Evolutionary conservation across 1,140 invertebrate genomes (phyloP), one percentile per base, ranked within the genome.

Genomic region (Sitobion miscanthi): DNA sequence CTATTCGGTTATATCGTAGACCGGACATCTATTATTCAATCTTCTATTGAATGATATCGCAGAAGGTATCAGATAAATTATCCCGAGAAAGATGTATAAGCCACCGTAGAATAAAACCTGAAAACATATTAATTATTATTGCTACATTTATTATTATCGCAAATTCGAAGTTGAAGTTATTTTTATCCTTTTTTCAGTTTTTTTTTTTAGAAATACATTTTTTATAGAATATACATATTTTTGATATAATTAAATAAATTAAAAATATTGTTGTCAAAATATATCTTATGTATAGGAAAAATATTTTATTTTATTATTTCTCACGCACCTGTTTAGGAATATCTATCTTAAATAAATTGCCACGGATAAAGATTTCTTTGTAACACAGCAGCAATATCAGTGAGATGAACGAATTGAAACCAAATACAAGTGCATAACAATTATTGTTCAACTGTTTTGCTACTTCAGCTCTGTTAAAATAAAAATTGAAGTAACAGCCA

Each of bases 371-470:
- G 17, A 42, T 14, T 47, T 85, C 91, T 42, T 45, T 93, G 25
- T 85, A 85, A n/a, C n/a, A 93, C 38, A 93, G 2, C 30, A 93
- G 7, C 14, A 93, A 6, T 6, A 93, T 23, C 38, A 93, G 35
- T 3, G 91, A 93, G 0, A 86, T 14, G 25, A 93, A 86, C 3
- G 91, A 57, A 30, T 93, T 93, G 35, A 93, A 93, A 42, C 91
- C n/a, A 9, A 93, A 57, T 21, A 93, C 49, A 21, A 93, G 77
- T 21, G 91, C 49, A 30, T 93, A 93, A 86, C 91, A 86, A 45
- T 86, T 93, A 42, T 93, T 86, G 45, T 93, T 93, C 45, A 93
- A 17, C 14, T 82, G 91, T 93, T 86, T 93, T 17, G 82, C 91
- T 30, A 86, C n/a, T 86, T 93, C 91, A 30, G 91, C 86, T 35